A percentile compares a stretch with the other conserved stretches of the same genome.
Evolutionary conservation across 2,888 invertebrate species (phyloP).

Genomic region (Apamea monoglypha): DNA sequence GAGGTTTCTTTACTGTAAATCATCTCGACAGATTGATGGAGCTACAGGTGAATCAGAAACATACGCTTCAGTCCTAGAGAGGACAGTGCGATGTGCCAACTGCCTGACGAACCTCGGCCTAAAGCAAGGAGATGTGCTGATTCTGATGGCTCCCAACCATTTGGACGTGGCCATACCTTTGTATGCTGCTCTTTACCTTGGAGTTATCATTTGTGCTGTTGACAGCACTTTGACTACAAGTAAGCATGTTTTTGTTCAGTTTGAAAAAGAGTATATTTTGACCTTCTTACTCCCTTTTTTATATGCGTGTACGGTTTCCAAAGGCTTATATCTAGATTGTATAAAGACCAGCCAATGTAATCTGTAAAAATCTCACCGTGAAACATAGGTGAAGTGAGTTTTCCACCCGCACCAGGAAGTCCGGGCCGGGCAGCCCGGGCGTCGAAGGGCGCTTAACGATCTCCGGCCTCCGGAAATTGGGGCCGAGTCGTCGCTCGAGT

Average conservation of each 20-base stretch:
- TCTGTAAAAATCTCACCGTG: no score
- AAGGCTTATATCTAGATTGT: neutral
- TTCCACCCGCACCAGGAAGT: no score
- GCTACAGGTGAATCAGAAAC: conserved; percentile 84
- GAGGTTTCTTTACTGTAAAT: neutral
- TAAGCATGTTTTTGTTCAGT: neutral
- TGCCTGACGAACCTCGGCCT: conserved; percentile 81
- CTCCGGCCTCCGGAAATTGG: no score
- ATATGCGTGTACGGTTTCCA: neutral
- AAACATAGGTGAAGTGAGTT: no score
- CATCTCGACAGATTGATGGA: conserved; percentile 81
- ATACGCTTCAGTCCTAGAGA: conserved; percentile 77
- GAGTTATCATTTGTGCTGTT: conserved; percentile 78
- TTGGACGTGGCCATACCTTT: conserved; percentile 85
- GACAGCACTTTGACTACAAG: conserved; percentile 77
- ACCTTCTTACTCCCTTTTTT: neutral
- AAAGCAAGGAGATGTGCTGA: conserved; percentile 82
- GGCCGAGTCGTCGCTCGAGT: no score
- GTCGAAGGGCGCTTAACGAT: no score
- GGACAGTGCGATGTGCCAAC: conserved; percentile 83
- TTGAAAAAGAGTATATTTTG: neutral
- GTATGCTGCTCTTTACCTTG: conserved; percentile 86
- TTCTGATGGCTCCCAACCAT: conserved; percentile 86
- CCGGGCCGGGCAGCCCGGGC: no score
- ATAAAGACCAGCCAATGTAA: neutral